Base-by-base conservation (phyloP, 2,888 invertebrate genomes). In the Volucella inflata region DNA sequence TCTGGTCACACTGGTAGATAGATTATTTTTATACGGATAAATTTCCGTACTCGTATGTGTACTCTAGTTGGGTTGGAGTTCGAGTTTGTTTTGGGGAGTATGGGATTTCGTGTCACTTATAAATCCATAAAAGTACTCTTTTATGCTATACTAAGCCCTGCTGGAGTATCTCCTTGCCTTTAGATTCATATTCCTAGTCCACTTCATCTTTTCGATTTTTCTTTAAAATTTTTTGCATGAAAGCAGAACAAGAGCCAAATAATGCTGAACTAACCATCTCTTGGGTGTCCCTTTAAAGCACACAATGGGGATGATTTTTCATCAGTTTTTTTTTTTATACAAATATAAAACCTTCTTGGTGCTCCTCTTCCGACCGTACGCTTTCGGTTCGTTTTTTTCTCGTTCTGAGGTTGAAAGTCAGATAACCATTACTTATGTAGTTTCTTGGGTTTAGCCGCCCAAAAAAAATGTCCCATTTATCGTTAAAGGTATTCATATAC, bases 241-340 rank as follows among this genome's bases (percentile, higher is more conserved):
- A 8, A 55, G 48, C n/a, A 11, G 14, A 60, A 11, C 11, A 53
- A 53, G 16, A 65, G 17, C 2, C 16, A 55, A 71, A 42, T 38
- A 46, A 71, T 51, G 59, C 67, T 53, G 46, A 57, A 55, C 68
- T 72, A 55, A 14, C 57, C 57, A 70, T 65, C 68, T 57, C 78
- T 57, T 30, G 46, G 70, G 78, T 51, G 78, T 50, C 72, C 68
- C 64, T 70, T 57, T 60, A 50, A 70, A 64, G 64, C 50, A 74
- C 72, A 74, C 68, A 68, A 74, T 78, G 74, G 67, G 74, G 78
- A 79, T 64, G 46, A 74, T 68, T 79, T 74, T 83, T 70, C 72
- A 72, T 82, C 76, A 70, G 75, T 51, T 55, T 65, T 71, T 77
- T 65, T 59, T 76, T 71, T 36, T 30, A 17, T 30, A 30, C 30